Conservation (phyloP, 1,140 invertebrate species). For the Brachionus calyciflorus region DNA sequence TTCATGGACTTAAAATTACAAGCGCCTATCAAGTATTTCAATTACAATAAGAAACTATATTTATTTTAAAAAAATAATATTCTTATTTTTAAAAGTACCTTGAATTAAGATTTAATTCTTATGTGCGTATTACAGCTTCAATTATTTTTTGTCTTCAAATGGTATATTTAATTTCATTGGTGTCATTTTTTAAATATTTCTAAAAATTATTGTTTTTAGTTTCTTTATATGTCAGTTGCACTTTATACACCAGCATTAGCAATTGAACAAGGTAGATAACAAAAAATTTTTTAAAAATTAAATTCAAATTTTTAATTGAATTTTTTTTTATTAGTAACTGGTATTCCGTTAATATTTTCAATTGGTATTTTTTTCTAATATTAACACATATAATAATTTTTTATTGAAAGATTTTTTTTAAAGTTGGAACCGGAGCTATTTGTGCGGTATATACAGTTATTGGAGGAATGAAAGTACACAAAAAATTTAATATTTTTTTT, state of each 20-base stretch:
- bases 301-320: background rate
- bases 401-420: background rate
- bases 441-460: constrained; percentile 40
- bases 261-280: constrained; percentile 75
- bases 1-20: constrained; percentile 55
- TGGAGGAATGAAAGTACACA: constrained; percentile 73
- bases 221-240: constrained; percentile 85
- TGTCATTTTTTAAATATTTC: background rate
- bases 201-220: constrained; percentile 48
- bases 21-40: constrained; percentile 53
- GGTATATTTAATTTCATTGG: constrained; percentile 1
- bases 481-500: background rate
- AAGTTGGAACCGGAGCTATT: constrained; percentile 46
- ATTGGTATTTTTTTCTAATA: constrained; percentile 17
- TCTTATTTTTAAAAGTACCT: constrained; percentile 71
- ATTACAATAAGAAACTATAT: background rate
- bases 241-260: constrained; percentile 88
- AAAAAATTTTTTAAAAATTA: background rate
- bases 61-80: background rate
- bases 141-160: constrained; percentile 39
- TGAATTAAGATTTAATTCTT: constrained; percentile 35
- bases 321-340: background rate
- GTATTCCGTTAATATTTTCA: constrained; percentile 30
- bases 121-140: background rate
- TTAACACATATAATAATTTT: background rate